Percentiles rank a stretch among this genome's conserved stretches.
Conservation (phyloP, 2,113 vertebrate genomes). For the Dryoscopus gambensis region DNA sequence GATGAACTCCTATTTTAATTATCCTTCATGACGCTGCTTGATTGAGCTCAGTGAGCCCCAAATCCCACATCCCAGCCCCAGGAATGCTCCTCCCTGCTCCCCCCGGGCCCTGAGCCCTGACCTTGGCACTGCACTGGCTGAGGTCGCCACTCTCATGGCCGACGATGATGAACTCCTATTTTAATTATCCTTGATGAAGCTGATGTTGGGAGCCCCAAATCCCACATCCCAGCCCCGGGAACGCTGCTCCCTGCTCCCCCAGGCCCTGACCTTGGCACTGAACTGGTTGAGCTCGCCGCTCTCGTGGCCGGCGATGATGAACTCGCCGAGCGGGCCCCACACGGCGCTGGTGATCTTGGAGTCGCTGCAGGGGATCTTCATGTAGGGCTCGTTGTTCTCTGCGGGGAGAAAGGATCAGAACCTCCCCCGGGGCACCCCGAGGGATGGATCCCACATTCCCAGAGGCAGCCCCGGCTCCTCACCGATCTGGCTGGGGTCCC, state of each 20-base stretch:
- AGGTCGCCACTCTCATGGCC: conserved; percentile 93
- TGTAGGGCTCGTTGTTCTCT: conserved; percentile 94
- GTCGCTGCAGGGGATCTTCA: conserved; percentile 88
- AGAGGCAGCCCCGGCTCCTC: background rate
- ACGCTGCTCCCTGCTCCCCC: rapidly evolving
- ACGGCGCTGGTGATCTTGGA: conserved; percentile 96
- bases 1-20: no score
- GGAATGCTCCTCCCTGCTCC: rapidly evolving
- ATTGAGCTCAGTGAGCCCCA: no score
- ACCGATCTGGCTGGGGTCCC: conserved; percentile 91
- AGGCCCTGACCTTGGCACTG: conserved; percentile 78
- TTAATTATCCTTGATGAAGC: rapidly evolving
- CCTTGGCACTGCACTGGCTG: conserved; percentile 89
- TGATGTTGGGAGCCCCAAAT: background rate
- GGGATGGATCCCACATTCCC: no score
- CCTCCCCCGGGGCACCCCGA: no score
- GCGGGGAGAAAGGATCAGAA: background rate
- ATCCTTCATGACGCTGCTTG: no score
- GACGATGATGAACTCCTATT: conserved; percentile 78
- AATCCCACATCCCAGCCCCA: background rate
- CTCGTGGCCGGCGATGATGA: conserved; percentile 91
- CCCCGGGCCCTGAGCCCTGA: conserved; percentile 53
- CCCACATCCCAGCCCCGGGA: background rate
- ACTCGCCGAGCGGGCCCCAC: conserved; percentile 92
- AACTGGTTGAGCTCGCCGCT: conserved; percentile 94